Evolutionary conservation across 2,888 invertebrate species (phyloP), one percentile per base, ranked within the genome.

Genomic region (Odontomyia ornata): DNA sequence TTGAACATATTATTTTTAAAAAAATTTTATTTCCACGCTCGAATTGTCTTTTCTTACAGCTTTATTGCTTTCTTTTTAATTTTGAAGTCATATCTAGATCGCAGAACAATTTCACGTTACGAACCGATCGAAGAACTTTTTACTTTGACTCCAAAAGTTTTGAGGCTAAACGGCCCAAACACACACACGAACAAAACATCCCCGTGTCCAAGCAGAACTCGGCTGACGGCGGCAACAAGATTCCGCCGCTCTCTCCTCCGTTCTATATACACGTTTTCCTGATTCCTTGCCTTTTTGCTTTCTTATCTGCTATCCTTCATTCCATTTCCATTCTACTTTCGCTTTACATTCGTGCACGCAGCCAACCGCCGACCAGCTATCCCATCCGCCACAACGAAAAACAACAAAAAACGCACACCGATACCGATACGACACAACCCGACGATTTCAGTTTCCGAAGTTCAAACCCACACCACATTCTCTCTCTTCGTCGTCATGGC

Each of bases 401-500:
- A 52, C 5, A 13, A 4, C 18, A 15, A 13, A 2, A 52, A 52
- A 9, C 52, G 52, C 15, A 52, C 52, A 52, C 52, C 52, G 52
- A 52, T 15, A 13, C n/a, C 3, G 15, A 4, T 52, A 11, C 52
- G 52, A 43, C 28, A 65, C n/a, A 11, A 21, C 13, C 64, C 52
- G 21, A 23, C 21, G 52, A 23, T 13, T 46, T 46, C 69, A 13
- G 47, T 11, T 18, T 62, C 62, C 25, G 43, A 36, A 4, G 21
- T 60, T 25, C 25, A 60, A 36, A 72, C 79, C 30, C 72, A 56
- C 72, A 72, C 72, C 56, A 52, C n/a, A 7, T 52, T 18, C 30
- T 77, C 79, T 77, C 79, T 78, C n/a, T n/a, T n/a, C n/a, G n/a
- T 77, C 78, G 89, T 88, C 85, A 90, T 90, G 90, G 90, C 90